Evolutionary conservation across 1,140 invertebrate genomes (phyloP).

Genomic region (Anagrus nilaparvatae): DNA sequence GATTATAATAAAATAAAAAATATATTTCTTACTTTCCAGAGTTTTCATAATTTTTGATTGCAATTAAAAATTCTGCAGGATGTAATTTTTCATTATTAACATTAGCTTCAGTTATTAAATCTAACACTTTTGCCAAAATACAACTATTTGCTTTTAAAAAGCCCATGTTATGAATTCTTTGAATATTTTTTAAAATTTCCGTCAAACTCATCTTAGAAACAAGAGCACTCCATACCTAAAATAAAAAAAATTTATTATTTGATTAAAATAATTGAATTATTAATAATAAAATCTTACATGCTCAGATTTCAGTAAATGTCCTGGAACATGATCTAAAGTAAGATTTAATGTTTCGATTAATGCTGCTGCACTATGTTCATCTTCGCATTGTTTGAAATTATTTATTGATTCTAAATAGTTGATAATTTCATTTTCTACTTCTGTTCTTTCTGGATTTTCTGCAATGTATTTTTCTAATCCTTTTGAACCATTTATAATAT

Average conservation of each 20-base stretch:
- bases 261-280: slow-evolving; percentile 1
- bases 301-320: slow-evolving; percentile 50
- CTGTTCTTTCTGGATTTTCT: slow-evolving; percentile 19
- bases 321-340: slow-evolving; percentile 55
- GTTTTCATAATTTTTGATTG: slow-evolving; percentile 47
- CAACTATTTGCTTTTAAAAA: slow-evolving; percentile 41
- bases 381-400: slow-evolving; percentile 47
- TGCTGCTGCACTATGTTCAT: slow-evolving; percentile 42
- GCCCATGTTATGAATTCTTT: slow-evolving; percentile 52
- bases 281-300: slow-evolving; percentile 34
- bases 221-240: slow-evolving; percentile 53
- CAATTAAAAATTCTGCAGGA: slow-evolving; percentile 49
- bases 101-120: slow-evolving; percentile 36
- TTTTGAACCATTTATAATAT: slow-evolving; percentile 43
- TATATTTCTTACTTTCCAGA: slow-evolving; percentile 42
- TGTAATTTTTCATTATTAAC: slow-evolving; percentile 44
- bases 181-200: slow-evolving; percentile 49
- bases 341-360: slow-evolving; percentile 44
- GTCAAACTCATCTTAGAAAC: slow-evolving; percentile 48
- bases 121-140: slow-evolving; percentile 31
- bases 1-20: not conserved
- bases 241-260: slow-evolving; percentile 10
- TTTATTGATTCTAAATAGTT: slow-evolving; percentile 48
- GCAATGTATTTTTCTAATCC: slow-evolving; percentile 38
- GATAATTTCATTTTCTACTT: slow-evolving; percentile 38